These are phyloP conservation scores for Meloe dianella DNA, from an alignment of 2,888 invertebrate genomes.

Conservation along the genomic window DNA sequence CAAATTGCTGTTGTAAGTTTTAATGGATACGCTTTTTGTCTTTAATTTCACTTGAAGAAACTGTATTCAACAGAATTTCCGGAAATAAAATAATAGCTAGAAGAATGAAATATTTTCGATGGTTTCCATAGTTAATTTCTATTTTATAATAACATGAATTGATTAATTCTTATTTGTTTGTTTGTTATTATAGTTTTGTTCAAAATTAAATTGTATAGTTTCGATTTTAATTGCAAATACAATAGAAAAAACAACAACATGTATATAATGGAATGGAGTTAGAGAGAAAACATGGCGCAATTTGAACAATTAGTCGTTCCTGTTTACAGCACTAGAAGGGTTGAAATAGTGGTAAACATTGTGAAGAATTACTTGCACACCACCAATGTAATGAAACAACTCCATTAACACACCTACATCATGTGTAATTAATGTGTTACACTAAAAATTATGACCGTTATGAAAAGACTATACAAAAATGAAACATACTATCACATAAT, in stretches of 20 bases:
- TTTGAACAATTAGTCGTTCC: slow-evolving; percentile 3
- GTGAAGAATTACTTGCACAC: slow-evolving; percentile 28
- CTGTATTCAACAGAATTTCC: background rate
- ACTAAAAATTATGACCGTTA: background rate
- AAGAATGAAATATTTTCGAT: background rate
- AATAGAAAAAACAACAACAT: background rate
- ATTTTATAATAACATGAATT: background rate
- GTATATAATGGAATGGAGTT: background rate
- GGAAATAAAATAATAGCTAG: background rate
- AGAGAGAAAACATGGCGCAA: background rate
- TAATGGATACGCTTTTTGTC: slow-evolving; percentile 5
- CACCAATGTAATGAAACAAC: slow-evolving; percentile 27
- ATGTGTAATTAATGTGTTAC: slow-evolving; percentile 18
- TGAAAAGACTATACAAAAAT: background rate
- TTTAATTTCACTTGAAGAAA: slow-evolving; percentile 3
- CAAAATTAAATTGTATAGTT: background rate
- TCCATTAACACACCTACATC: slow-evolving; percentile 31
- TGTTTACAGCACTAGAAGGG: background rate
- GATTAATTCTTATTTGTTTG: background rate
- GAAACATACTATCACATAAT: background rate
- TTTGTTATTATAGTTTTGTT: too few species aligned
- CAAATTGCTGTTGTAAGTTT: slow-evolving; percentile 9
- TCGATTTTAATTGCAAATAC: background rate
- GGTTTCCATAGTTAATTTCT: background rate
- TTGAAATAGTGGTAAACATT: slow-evolving; percentile 12